These are phyloP conservation scores for Drosophila sturtevanti DNA, from an alignment of 1,140 invertebrate genomes.

Conservation along the genomic window DNA sequence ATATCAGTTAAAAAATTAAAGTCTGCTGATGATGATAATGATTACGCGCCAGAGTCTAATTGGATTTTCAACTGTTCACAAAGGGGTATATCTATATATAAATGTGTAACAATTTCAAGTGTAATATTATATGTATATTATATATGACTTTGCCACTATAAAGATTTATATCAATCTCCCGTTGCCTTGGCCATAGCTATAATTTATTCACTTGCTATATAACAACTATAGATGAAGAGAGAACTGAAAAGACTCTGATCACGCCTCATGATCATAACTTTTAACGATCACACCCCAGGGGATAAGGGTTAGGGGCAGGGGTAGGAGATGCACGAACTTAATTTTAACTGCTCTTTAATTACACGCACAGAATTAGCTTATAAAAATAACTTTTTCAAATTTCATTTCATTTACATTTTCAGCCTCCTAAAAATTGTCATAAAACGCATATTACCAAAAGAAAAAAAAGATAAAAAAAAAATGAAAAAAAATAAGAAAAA, in stretches of 20 bases:
- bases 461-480: constrained; percentile 22
- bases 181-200: background rate
- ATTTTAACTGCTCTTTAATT: constrained; percentile 60
- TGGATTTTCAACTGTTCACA: constrained; percentile 29
- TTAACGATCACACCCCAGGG: background rate
- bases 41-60: constrained; percentile 32
- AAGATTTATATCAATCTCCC: background rate
- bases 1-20: constrained; percentile 18
- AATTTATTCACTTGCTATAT: constrained; percentile 1
- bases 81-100: too few species aligned
- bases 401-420: constrained; percentile 60
- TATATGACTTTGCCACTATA: background rate
- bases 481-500: constrained; percentile 3
- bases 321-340: constrained; percentile 13
- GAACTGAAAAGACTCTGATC: constrained; percentile 6
- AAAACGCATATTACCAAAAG: constrained; percentile 44
- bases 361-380: constrained; percentile 52
- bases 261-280: constrained; percentile 22
- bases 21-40: background rate
- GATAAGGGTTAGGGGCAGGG: background rate
- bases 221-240: background rate
- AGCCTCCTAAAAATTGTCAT: constrained; percentile 51
- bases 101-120: background rate
- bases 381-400: constrained; percentile 41
- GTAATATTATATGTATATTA: too few species aligned